Conservation (phyloP, 1,140 invertebrate genomes). For the Hyposmocoma kahamanoa region DNA sequence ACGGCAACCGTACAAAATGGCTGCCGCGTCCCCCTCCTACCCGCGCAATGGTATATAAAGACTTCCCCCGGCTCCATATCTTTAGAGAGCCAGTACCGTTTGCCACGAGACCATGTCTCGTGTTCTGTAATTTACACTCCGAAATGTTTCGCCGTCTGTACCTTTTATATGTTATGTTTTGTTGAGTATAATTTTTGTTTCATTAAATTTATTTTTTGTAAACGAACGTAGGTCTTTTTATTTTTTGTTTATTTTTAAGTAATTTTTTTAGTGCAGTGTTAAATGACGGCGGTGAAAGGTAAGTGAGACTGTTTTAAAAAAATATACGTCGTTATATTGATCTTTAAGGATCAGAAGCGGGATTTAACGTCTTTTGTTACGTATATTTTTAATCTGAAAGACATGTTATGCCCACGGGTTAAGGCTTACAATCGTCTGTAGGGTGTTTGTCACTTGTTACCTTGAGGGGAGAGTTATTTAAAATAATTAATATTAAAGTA, state of each 20-base stretch:
- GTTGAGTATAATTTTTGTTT: conserved; percentile 14
- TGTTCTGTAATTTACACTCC: conserved; percentile 25
- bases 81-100: conserved; percentile 50
- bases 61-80: conserved; percentile 28
- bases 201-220: conserved; percentile 25
- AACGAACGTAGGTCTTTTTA: conserved; percentile 11
- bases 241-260: not conserved
- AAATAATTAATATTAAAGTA: conserved; percentile 42
- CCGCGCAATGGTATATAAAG: conserved; percentile 51
- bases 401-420: no score
- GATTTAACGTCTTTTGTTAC: no score
- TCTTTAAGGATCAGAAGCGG: no score
- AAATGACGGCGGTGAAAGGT: not conserved
- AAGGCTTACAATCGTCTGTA: conserved; percentile 17
- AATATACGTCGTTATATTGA: conserved; percentile 27
- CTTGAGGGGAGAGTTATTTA: conserved; percentile 17
- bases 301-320: not conserved
- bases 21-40: conserved; percentile 34
- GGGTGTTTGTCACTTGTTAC: conserved; percentile 11
- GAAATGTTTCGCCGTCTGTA: conserved; percentile 26
- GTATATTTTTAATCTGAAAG: no score
- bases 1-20: conserved; percentile 63
- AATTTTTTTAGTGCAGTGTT: not conserved
- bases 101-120: conserved; percentile 31
- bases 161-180: conserved; percentile 5